These are phyloP conservation scores for Drosophila falleni DNA, from an alignment of 2,888 invertebrate genomes.

Conservation along the genomic window DNA sequence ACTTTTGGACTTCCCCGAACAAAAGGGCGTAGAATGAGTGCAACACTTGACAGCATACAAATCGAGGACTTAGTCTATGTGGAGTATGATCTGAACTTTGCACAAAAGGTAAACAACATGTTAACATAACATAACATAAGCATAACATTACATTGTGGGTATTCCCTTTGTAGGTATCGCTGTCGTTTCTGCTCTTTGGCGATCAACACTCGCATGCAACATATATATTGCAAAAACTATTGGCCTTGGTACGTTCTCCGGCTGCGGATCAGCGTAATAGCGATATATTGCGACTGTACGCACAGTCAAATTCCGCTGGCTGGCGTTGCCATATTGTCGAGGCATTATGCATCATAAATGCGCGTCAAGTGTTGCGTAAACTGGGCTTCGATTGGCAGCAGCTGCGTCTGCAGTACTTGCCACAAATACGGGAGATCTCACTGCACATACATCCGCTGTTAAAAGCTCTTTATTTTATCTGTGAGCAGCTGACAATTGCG, in stretches of 20 bases:
- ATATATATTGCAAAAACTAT: constrained; percentile 80
- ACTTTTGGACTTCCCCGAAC: constrained; percentile 47
- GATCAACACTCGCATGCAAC: constrained; percentile 68
- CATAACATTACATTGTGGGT: neutral
- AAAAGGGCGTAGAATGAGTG: constrained; percentile 14
- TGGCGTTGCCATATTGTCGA: constrained; percentile 87
- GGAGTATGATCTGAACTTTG: constrained; percentile 85
- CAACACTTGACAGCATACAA: constrained; percentile 55
- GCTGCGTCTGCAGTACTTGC: constrained; percentile 81
- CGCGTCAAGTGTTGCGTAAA: constrained; percentile 82
- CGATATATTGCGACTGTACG: constrained; percentile 75
- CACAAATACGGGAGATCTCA: constrained; percentile 81
- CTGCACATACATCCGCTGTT: constrained; percentile 85
- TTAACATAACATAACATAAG: neutral
- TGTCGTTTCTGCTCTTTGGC: constrained; percentile 82
- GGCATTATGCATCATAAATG: constrained; percentile 86
- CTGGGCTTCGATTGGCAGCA: constrained; percentile 83
- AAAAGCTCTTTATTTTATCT: constrained; percentile 85
- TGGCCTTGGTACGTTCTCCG: constrained; percentile 54
- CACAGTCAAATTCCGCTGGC: constrained; percentile 64
- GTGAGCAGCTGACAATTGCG: constrained; percentile 84
- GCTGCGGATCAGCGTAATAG: constrained; percentile 33
- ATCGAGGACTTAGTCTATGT: constrained; percentile 83
- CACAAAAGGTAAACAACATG: constrained; percentile 84
- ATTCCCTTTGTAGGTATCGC: constrained; percentile 70